A percentile compares a stretch with the other conserved stretches of the same genome.
phyloP scores from a whole-genome alignment of 2,888 invertebrate genomes.

The Troides helena region DNA sequence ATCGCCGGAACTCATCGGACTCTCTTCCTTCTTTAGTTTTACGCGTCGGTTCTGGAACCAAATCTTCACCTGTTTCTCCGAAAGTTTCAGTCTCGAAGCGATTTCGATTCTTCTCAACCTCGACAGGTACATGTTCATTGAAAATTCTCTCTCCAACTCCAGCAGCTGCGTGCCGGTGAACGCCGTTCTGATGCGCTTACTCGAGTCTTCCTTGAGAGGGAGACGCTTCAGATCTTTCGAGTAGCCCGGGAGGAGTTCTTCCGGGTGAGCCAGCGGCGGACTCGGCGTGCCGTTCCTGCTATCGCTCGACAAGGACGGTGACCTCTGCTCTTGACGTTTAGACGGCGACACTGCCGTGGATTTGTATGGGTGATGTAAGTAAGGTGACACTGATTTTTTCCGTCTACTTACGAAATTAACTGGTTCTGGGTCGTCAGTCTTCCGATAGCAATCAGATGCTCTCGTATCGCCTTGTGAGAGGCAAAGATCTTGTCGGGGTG shows the following conservation, averaged over 20 bases:
- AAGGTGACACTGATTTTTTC: conserved; percentile 71
- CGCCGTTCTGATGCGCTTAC: conserved; percentile 94
- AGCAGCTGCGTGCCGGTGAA: conserved; percentile 94
- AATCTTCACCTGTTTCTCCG: conserved; percentile 97
- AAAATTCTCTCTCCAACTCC: conserved; percentile 93
- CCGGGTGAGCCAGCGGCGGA: conserved; percentile 70
- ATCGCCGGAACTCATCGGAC: conserved; percentile 67
- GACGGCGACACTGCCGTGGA: conserved; percentile 59
- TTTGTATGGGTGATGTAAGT: conserved; percentile 68
- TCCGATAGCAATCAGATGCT: conserved; percentile 55
- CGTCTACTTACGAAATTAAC: conserved; percentile 57
- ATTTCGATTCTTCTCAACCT: conserved; percentile 94
- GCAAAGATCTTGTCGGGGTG: conserved; percentile 60
- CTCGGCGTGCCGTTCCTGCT: conserved; percentile 81
- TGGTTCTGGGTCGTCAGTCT: conserved; percentile 63
- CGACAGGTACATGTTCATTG: conserved; percentile 94
- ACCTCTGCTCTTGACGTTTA: conserved; percentile 67
- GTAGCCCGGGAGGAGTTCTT: conserved; percentile 70
- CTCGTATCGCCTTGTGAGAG: conserved; percentile 51
- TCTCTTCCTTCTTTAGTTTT: conserved; percentile 94
- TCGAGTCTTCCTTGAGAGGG: conserved; percentile 82
- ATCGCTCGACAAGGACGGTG: conserved; percentile 66
- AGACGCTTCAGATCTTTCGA: conserved; percentile 70
- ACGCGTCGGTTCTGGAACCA: conserved; percentile 97
- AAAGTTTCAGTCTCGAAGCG: conserved; percentile 91